A percentile compares a stretch with the other conserved stretches of the same genome.
Conservation (phyloP, 2,888 invertebrate species). For the Exephanes ischioxanthus region DNA sequence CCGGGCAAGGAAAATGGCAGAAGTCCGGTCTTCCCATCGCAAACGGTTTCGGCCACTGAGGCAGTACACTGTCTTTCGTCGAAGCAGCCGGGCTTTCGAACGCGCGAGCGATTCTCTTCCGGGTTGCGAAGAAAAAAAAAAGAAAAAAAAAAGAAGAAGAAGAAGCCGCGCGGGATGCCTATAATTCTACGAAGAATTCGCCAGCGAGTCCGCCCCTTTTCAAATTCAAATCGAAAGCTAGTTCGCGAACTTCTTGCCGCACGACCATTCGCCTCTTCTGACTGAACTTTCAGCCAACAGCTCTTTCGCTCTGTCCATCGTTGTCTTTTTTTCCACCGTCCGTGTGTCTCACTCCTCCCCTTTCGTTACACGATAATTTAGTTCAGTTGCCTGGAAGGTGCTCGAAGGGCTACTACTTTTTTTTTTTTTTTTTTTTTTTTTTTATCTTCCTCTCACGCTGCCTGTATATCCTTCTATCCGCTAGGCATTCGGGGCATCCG, state of each 20-base stretch:
- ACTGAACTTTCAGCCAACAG: slow-evolving; percentile 58
- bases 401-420: slow-evolving; percentile 68
- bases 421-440: slow-evolving; percentile 68
- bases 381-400: slow-evolving; percentile 74
- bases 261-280: slow-evolving; percentile 50
- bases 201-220: slow-evolving; percentile 67
- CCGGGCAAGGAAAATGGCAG: slow-evolving; percentile 48
- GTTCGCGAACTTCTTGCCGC: slow-evolving; percentile 51
- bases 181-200: slow-evolving; percentile 70
- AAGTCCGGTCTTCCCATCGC: slow-evolving; percentile 59
- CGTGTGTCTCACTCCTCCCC: slow-evolving; percentile 52
- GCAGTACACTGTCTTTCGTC: slow-evolving; percentile 49
- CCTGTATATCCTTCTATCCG: slow-evolving; percentile 64
- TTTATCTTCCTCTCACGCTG: slow-evolving; percentile 68
- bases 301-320: slow-evolving; percentile 40
- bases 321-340: neutral
- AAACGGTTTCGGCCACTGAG: slow-evolving; percentile 56
- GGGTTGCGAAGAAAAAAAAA: slow-evolving; percentile 48
- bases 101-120: slow-evolving; percentile 64
- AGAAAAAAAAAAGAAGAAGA: slow-evolving; percentile 26
- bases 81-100: slow-evolving; percentile 44
- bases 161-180: slow-evolving; percentile 61
- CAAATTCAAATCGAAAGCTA: slow-evolving; percentile 73
- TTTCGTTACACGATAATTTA: slow-evolving; percentile 75
- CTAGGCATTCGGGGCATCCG: slow-evolving; percentile 62